phyloP scores from a whole-genome alignment of 2,797 vertebrate species.

The Kryptopterus vitreolus region DNA sequence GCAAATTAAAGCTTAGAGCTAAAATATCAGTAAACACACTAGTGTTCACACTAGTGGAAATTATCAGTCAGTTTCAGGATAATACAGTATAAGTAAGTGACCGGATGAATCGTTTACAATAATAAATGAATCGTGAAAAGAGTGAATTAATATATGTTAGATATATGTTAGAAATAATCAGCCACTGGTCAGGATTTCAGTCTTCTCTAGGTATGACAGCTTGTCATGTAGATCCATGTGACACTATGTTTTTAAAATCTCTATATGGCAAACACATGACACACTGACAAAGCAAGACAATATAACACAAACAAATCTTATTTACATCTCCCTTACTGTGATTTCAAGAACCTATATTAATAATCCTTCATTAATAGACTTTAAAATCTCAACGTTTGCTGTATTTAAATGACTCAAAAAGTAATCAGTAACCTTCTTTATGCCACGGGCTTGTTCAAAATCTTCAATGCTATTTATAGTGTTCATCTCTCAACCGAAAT shows the following conservation, averaged over 20 bases:
- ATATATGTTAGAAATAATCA: not conserved
- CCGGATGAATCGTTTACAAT: not conserved
- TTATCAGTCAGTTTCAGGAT: not conserved
- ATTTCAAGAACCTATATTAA: not conserved
- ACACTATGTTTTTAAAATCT: not conserved
- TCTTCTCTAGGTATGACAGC: not conserved
- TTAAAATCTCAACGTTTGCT: not conserved
- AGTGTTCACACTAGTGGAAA: not conserved
- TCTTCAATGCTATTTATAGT: not conserved
- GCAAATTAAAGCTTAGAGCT: not conserved
- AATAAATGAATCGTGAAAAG: not conserved
- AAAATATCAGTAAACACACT: not conserved
- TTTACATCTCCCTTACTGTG: not conserved
- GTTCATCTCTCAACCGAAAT: not conserved
- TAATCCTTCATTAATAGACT: not conserved
- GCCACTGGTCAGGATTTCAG: not conserved
- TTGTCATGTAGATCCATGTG: not conserved
- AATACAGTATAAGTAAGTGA: not conserved
- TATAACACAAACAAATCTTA: not conserved
- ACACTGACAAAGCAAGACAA: not conserved
- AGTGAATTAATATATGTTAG: not conserved
- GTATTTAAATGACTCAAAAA: no score
- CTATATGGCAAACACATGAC: not conserved
- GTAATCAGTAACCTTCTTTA: no score
- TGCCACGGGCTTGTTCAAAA: not conserved